Evolutionary conservation across 2,888 invertebrate genomes (phyloP), one percentile per base, ranked within the genome.

Genomic region (Calliopum simillimum): DNA sequence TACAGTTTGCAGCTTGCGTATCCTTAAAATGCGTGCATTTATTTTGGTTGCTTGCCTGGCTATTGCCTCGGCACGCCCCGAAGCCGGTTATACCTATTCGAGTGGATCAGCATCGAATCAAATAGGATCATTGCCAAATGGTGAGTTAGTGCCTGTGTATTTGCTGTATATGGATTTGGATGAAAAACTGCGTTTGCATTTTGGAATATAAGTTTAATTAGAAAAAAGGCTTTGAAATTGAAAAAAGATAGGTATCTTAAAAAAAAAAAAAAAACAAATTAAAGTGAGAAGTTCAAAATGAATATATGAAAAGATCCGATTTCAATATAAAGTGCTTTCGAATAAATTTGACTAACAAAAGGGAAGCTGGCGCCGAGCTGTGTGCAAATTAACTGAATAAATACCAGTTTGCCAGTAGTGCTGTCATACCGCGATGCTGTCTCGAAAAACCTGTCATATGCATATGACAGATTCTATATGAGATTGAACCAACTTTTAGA

Each of bases 61-160:
- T 67, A 76, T 78, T 72, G 78, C 78, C 25, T 55, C 70, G 69
- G 84, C 83, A 51, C 83, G 79, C 75, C 85, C 86, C 67, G 85
- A 86, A 76, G 83, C 84, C 3, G 71, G 72, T 33, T 81, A 82
- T 13, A 82, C 75, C 69, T 74, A 76, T 68, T 84, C 82, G 69
- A 88, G 88, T 44, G 81, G 80, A 78, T 78, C 81, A 76, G 76
- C 79, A 33, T 76, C 76, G 75, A 55, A 49, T 86, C 81, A 82
- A 85, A 81, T 86, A 84, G 81, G 87, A 82, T 84, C 85, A 83
- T 79, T 88, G 79, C 69, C 87, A 83, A 84, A 88, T 80, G 83
- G 79, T 83, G 78, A 80, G 82, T 84, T 13, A 55, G 23, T 23
- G 33, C 33, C 3, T 33, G 33, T 6, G 3, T 6, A 4, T 6